Evolutionary conservation across 2,888 invertebrate genomes (phyloP).

Genomic region (Zaprionus obscuricornis): DNA sequence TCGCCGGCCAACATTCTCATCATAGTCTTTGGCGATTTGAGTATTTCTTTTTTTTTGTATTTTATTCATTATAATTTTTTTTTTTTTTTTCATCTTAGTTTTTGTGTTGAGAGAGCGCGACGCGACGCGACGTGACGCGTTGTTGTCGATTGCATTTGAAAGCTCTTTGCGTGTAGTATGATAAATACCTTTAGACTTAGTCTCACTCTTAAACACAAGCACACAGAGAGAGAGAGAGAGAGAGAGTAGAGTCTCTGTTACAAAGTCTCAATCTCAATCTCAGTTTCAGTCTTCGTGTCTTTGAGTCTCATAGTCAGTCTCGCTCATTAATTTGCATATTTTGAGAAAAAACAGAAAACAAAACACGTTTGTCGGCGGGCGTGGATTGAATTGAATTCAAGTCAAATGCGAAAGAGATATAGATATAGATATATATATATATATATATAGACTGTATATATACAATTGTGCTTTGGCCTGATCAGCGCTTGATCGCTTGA

Average conservation of each 20-base stretch:
- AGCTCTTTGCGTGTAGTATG: constrained; percentile 55
- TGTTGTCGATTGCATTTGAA: constrained; percentile 53
- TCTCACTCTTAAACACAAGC: constrained; percentile 8
- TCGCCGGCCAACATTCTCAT: constrained; percentile 49
- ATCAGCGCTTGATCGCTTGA: constrained; percentile 50
- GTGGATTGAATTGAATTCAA: constrained; percentile 50
- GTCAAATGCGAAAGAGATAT: constrained; percentile 38
- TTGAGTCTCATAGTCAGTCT: constrained; percentile 26
- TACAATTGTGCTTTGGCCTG: no score
- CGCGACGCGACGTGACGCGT: neutral
- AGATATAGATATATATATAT: constrained; percentile 5
- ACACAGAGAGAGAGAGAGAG: no score
- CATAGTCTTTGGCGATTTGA: constrained; percentile 21
- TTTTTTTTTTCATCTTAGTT: no score
- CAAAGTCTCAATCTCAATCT: constrained; percentile 25
- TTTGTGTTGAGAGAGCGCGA: no score
- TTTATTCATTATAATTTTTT: no score
- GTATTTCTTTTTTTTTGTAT: neutral
- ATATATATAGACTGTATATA: no score
- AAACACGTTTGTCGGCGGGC: constrained; percentile 61
- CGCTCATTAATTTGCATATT: constrained; percentile 72
- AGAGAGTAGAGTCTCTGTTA: neutral
- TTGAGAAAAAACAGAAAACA: constrained; percentile 29
- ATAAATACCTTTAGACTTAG: constrained; percentile 49
- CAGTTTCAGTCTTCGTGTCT: constrained; percentile 8